Percentiles rank a stretch among this genome's conserved stretches.
These are phyloP conservation scores for Rhodophaea formosa DNA, from an alignment of 2,888 invertebrate species.

Conservation along the genomic window DNA sequence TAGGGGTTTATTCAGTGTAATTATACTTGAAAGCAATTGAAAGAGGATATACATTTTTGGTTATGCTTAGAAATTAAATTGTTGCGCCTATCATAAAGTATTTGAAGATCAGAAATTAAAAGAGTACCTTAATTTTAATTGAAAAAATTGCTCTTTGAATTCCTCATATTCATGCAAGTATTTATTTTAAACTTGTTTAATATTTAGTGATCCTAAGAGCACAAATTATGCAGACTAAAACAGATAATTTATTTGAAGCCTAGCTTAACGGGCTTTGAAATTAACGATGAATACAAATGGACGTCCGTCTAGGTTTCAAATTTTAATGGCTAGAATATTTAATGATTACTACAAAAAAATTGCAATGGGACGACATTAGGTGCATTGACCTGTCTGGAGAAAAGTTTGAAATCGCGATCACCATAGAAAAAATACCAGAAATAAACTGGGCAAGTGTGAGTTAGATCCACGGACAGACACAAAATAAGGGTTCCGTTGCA, in stretches of 20 bases:
- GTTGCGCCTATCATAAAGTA: too few species aligned
- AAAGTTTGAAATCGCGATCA: neutral
- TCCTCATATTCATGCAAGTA: too few species aligned
- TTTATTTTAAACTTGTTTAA: too few species aligned
- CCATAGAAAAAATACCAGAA: neutral
- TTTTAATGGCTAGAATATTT: constrained; percentile 5
- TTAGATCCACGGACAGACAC: neutral
- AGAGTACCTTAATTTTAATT: too few species aligned
- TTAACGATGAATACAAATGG: constrained; percentile 10
- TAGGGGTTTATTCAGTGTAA: too few species aligned
- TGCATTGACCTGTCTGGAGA: constrained; percentile 15
- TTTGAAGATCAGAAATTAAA: too few species aligned
- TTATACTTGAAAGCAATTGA: too few species aligned
- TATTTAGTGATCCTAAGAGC: neutral
- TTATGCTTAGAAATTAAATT: too few species aligned
- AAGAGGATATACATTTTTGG: too few species aligned
- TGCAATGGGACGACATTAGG: neutral
- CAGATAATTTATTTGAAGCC: neutral
- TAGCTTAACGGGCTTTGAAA: neutral
- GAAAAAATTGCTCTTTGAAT: too few species aligned
- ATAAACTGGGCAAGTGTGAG: too few species aligned
- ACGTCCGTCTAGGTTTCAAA: constrained; percentile 2
- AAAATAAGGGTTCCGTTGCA: too few species aligned
- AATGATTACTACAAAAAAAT: neutral
- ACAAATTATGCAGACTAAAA: constrained; percentile 2